Evolutionary conservation across 2,888 invertebrate genomes (phyloP).

Genomic region (Thera britannica): DNA sequence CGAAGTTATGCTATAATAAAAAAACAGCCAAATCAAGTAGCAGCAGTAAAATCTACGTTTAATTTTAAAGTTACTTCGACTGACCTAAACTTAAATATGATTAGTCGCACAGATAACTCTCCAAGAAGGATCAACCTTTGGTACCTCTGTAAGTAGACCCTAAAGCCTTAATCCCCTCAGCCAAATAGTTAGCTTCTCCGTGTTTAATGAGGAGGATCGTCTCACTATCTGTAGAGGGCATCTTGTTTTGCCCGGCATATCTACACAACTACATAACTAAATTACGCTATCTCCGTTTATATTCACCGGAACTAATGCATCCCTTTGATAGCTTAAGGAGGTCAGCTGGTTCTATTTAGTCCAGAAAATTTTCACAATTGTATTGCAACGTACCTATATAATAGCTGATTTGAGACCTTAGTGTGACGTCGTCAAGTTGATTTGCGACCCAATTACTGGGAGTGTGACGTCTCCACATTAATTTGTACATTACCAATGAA

Average conservation of each 20-base stretch:
- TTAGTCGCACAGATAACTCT: slow-evolving; percentile 11
- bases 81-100: slow-evolving; percentile 4
- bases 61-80: too few relatives aligned
- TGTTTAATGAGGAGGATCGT: slow-evolving; percentile 36
- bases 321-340: slow-evolving; percentile 18
- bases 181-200: slow-evolving; percentile 27
- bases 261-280: slow-evolving; percentile 33
- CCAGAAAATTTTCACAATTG: background rate
- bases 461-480: too few relatives aligned
- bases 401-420: too few relatives aligned
- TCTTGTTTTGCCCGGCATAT: slow-evolving; percentile 32
- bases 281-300: slow-evolving; percentile 33
- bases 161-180: slow-evolving; percentile 27
- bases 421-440: too few relatives aligned
- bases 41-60: too few relatives aligned
- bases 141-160: slow-evolving; percentile 13
- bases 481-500: too few relatives aligned
- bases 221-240: slow-evolving; percentile 29
- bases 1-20: too few relatives aligned
- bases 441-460: too few relatives aligned
- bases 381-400: too few relatives aligned
- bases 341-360: slow-evolving; percentile 13
- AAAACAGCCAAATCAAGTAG: too few relatives aligned
- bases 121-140: slow-evolving; percentile 18
- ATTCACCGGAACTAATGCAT: slow-evolving; percentile 36